phyloP scores from a whole-genome alignment of 2,888 invertebrate genomes.

The Morpho helenor region DNA sequence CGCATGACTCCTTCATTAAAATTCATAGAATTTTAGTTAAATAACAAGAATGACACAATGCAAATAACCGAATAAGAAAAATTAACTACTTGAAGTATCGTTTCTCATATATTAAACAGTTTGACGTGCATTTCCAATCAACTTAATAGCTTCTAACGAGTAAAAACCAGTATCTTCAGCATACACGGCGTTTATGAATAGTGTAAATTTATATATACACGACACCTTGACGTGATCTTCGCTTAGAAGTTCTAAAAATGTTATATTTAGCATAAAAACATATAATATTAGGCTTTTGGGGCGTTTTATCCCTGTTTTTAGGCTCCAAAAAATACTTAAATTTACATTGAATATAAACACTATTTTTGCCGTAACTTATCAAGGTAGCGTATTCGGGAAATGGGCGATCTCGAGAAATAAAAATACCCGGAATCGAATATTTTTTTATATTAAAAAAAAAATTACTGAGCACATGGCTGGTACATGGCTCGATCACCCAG shows the following conservation, averaged over 20 bases:
- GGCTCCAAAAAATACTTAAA: too few relatives aligned
- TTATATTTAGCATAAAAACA: not conserved
- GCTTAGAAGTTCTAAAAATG: conserved; percentile 4
- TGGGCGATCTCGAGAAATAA: too few relatives aligned
- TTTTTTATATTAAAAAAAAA: too few relatives aligned
- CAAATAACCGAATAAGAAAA: not conserved
- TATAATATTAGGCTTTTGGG: too few relatives aligned
- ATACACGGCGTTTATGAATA: conserved; percentile 8
- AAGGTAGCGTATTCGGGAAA: too few relatives aligned
- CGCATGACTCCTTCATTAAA: too few relatives aligned
- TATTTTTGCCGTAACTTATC: too few relatives aligned
- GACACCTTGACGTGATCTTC: conserved; percentile 7
- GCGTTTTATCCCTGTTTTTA: too few relatives aligned
- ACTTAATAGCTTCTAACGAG: conserved; percentile 17
- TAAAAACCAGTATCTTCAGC: conserved; percentile 15
- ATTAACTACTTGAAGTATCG: conserved; percentile 10
- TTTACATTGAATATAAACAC: too few relatives aligned
- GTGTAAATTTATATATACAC: conserved; percentile 12
- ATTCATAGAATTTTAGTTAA: not conserved
- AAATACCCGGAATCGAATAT: too few relatives aligned
- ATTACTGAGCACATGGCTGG: too few relatives aligned
- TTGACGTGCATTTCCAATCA: conserved; percentile 23
- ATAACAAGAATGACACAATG: not conserved
- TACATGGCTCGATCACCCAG: too few relatives aligned
- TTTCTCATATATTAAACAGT: conserved; percentile 6